phyloP scores from a whole-genome alignment of 2,113 vertebrate species.

The human region GRCh38 chr4:160849001-160849500 shows the following conservation, averaged over 20 bases:
- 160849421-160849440: background rate
- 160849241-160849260: background rate
- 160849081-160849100: background rate
- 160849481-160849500: background rate
- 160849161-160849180: background rate
- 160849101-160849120: background rate
- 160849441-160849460: background rate
- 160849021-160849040: background rate
- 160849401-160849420: background rate
- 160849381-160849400: background rate
- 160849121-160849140: background rate
- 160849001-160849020: background rate
- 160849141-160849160: background rate
- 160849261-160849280: background rate
- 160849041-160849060: background rate
- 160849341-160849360: background rate
- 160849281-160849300: background rate
- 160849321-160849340: background rate
- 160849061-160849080: background rate
- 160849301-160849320: background rate
- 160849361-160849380: background rate
- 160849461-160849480: background rate
- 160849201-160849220: background rate
- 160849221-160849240: background rate
- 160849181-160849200: background rate